Percentiles rank a stretch among this genome's conserved stretches.
Evolutionary conservation across 2,113 vertebrate genomes (phyloP).

Genomic region (Monopterus albus): DNA sequence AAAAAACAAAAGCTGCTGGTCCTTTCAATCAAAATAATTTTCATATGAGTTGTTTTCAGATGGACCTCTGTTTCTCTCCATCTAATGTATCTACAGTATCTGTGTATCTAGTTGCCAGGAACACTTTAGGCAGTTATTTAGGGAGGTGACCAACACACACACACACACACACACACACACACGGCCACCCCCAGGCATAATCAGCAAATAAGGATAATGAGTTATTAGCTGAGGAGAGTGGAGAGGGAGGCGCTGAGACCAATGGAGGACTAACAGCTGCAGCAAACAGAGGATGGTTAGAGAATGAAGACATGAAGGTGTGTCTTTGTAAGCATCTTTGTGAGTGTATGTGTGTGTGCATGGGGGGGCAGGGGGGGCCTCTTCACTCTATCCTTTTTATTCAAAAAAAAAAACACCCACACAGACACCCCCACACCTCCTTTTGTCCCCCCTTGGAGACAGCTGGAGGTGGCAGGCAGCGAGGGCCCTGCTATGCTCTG

Average conservation of each 20-base stretch:
- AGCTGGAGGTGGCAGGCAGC: slow-evolving; percentile 81
- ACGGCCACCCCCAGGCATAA: background rate
- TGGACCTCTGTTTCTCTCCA: too few relatives aligned
- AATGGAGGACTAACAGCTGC: slow-evolving; percentile 81
- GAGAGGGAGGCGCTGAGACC: slow-evolving; percentile 48
- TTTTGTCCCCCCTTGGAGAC: slow-evolving; percentile 77
- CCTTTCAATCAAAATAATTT: too few relatives aligned
- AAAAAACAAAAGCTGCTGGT: too few relatives aligned
- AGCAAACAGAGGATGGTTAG: slow-evolving; percentile 65
- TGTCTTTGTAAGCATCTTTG: background rate
- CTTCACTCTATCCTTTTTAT: slow-evolving; percentile 80
- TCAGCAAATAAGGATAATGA: slow-evolving; percentile 70
- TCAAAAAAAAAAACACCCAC: slow-evolving; percentile 67
- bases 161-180: slow-evolving; percentile 35
- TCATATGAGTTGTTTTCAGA: too few relatives aligned
- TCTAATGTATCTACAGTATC: too few relatives aligned
- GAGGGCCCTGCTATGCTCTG: slow-evolving; percentile 38
- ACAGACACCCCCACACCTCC: slow-evolving; percentile 72
- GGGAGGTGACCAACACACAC: slow-evolving; percentile 10
- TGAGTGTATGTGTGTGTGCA: slow-evolving; percentile 2
- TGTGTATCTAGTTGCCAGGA: too few relatives aligned
- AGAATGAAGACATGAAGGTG: slow-evolving; percentile 19
- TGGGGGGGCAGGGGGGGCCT: slow-evolving; percentile 5
- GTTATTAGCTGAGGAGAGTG: slow-evolving; percentile 63
- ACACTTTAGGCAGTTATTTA: slow-evolving; percentile 5